Evolutionary conservation across 2,113 vertebrate species (phyloP).

Genomic region (Rhinogobius similis): DNA sequence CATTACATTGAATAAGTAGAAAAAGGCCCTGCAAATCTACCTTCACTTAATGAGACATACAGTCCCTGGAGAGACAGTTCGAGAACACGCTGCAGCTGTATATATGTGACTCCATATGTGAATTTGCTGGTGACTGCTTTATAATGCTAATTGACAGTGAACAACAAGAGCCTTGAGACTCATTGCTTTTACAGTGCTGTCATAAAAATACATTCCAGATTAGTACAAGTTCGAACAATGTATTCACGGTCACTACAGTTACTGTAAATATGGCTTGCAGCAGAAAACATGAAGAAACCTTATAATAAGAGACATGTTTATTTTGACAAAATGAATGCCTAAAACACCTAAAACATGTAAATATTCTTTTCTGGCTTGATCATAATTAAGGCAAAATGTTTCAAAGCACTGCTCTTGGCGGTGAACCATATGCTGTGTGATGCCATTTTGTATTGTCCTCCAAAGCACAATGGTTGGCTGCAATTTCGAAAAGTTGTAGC

Average conservation of each 20-base stretch:
- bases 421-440: constrained; percentile 14
- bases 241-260: background rate
- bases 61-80: background rate
- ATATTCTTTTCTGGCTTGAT: background rate
- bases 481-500: constrained; percentile 29
- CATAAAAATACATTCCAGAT: background rate
- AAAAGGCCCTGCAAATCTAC: background rate
- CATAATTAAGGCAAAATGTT: background rate
- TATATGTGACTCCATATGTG: constrained; percentile 10
- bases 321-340: background rate
- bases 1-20: background rate
- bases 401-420: constrained; percentile 17
- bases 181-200: background rate
- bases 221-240: background rate
- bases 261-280: background rate
- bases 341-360: background rate
- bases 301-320: background rate
- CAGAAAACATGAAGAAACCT: background rate
- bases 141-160: background rate
- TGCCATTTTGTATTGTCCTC: constrained; percentile 31
- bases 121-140: background rate
- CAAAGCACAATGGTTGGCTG: constrained; percentile 21
- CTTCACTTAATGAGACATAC: constrained; percentile 3
- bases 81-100: background rate
- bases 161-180: background rate